phyloP scores from a whole-genome alignment of 2,888 invertebrate genomes.

The Diabrotica balteata region DNA sequence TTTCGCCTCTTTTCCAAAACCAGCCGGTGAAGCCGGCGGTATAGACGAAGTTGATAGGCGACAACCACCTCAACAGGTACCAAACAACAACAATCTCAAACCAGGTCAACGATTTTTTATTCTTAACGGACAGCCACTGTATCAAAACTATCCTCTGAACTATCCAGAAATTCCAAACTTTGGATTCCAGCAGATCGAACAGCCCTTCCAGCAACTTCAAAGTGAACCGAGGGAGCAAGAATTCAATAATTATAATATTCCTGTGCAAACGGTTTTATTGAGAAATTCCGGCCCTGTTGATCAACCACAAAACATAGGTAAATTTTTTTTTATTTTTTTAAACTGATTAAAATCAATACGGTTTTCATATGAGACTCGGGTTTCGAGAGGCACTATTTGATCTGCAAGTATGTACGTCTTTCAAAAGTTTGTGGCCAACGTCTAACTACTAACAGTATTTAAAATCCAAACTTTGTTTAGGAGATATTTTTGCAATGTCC shows the following conservation, averaged over 20 bases:
- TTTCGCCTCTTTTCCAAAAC: conserved; percentile 35
- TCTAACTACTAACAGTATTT: too few relatives aligned
- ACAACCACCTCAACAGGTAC: conserved; percentile 32
- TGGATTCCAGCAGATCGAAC: conserved; percentile 32
- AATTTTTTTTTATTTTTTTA: too few relatives aligned
- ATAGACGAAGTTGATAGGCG: conserved; percentile 45
- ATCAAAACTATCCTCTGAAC: conserved; percentile 43
- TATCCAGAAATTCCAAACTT: conserved; percentile 19
- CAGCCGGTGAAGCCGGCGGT: conserved; percentile 45
- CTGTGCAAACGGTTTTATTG: conserved; percentile 41
- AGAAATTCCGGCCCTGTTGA: conserved; percentile 39
- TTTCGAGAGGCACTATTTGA: too few relatives aligned
- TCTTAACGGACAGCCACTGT: conserved; percentile 64
- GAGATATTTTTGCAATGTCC: too few relatives aligned
- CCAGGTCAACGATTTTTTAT: conserved; percentile 67
- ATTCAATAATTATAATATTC: conserved; percentile 29
- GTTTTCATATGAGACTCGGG: too few relatives aligned
- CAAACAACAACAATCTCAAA: conserved; percentile 43
- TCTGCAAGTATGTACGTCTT: too few relatives aligned
- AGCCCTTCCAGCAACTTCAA: conserved; percentile 30
- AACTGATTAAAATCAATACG: too few relatives aligned
- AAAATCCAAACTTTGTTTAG: too few relatives aligned
- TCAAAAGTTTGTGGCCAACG: too few relatives aligned
- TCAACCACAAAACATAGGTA: conserved; percentile 6
- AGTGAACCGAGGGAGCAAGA: conserved; percentile 25